Percentiles rank a stretch among this genome's conserved stretches.
Evolutionary conservation across 2,113 vertebrate species (phyloP).

Genomic region (Gallinago media): DNA sequence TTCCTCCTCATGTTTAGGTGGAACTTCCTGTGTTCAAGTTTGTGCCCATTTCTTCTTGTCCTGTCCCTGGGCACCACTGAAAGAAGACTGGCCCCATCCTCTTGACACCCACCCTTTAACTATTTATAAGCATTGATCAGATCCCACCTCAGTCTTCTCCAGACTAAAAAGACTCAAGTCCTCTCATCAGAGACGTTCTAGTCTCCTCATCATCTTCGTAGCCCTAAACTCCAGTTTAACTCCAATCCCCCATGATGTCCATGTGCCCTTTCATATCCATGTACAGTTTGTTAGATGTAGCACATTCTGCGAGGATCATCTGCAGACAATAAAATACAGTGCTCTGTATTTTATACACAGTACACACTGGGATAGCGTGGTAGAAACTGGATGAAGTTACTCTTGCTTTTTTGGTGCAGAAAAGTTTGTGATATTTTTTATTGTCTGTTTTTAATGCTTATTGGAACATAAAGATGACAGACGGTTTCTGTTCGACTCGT

Average conservation of each 20-base stretch:
- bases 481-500: neutral
- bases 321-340: neutral
- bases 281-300: neutral
- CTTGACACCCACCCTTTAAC: too few species aligned
- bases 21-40: too few species aligned
- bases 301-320: neutral
- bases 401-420: neutral
- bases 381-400: neutral
- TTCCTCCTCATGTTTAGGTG: too few species aligned
- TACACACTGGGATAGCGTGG: neutral
- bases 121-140: too few species aligned
- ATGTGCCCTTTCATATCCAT: neutral
- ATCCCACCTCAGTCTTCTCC: too few species aligned
- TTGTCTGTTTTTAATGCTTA: neutral
- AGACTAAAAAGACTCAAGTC: too few species aligned
- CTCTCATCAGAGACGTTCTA: too few species aligned
- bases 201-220: too few species aligned
- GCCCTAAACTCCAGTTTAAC: neutral
- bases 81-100: too few species aligned
- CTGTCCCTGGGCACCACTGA: too few species aligned
- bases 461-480: neutral
- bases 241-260: neutral
- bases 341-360: neutral
- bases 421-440: neutral
- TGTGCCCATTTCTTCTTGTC: too few species aligned